Base-by-base conservation (phyloP, 2,888 invertebrate genomes). In the Cerastis leucographa region DNA sequence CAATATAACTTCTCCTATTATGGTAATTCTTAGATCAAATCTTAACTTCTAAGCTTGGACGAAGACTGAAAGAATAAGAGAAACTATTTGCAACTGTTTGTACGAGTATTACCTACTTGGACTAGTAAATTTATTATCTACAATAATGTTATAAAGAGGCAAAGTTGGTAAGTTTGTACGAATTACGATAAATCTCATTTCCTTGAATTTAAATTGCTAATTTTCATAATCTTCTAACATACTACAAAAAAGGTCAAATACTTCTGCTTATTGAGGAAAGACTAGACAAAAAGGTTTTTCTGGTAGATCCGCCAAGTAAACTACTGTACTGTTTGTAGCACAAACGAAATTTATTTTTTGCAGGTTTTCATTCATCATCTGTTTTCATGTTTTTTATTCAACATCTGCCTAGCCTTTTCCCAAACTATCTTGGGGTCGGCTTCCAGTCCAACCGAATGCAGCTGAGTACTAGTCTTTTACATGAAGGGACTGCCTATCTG, bases 1-100 rank as follows among this genome's bases (percentile, higher is more conserved):
- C 87, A 88, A 87, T 88, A 85, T 65, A 65, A 67, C 68, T 78
- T 66, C 69, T 87, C 79, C 89, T 89, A 88, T 90, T 89, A 89
- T 86, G 85, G 89, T 88, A 84, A 82, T 82, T 86, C 80, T 79
- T 74, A 78, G 82, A 84, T 83, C 81, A 87, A 87, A 87, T 86
- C 85, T 80, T 80, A 83, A 70, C 65, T 49, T 65, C 65, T 70
- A 67, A 76, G 75, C 56, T 59, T 67, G 35, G 22, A 61, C 66
- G 46, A 51, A 70, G 54, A n/a, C 59, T 74, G 56, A 68, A 71
- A 69, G 44, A 62, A 76, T 67, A 65, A 68, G 65, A 74, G 51
- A 61, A 75, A 76, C 42, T 22, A 73, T 66, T 79, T 65, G 61
- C 7, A 79, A 67, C 22, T 25, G 71, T 59, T 71, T 71, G 3